phyloP scores from a whole-genome alignment of 2,113 vertebrate species.

The Calonectris borealis region DNA sequence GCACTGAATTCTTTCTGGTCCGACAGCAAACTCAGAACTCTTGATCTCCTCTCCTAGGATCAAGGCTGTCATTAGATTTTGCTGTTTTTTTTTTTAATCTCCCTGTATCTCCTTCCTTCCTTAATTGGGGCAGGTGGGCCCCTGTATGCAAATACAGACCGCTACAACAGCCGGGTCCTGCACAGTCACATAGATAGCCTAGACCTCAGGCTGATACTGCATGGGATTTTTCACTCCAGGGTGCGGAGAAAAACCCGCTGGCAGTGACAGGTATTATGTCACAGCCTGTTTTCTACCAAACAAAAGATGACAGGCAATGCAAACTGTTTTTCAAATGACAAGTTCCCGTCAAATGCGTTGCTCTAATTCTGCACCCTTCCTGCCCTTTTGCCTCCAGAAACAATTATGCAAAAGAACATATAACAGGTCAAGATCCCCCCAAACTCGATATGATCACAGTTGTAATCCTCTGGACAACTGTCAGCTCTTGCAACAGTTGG shows the following conservation, averaged over 20 bases:
- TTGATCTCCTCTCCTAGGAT: neutral
- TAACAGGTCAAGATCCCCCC: slow-evolving; percentile 74
- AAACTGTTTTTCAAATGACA: slow-evolving; percentile 73
- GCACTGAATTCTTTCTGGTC: neutral
- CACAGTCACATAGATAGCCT: slow-evolving; percentile 8
- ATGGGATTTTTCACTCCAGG: slow-evolving; percentile 70
- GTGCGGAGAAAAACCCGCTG: slow-evolving; percentile 72
- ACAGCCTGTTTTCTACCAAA: slow-evolving; percentile 68
- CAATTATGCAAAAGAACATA: slow-evolving; percentile 74
- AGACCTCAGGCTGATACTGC: slow-evolving; percentile 50
- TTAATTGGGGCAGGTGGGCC: neutral
- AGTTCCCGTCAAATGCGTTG: slow-evolving; percentile 62
- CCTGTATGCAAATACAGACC: neutral
- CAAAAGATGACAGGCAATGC: slow-evolving; percentile 72
- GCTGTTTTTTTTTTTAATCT: neutral
- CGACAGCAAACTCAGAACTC: neutral
- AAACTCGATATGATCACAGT: slow-evolving; percentile 69
- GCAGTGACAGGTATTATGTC: slow-evolving; percentile 69
- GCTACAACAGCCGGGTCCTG: neutral
- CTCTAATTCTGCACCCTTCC: slow-evolving; percentile 58
- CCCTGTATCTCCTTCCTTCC: neutral
- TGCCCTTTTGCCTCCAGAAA: slow-evolving; percentile 67
- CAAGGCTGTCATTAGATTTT: neutral
- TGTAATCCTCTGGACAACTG: slow-evolving; percentile 77
- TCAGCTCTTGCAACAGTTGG: slow-evolving; percentile 75